Conservation (phyloP, 1,140 invertebrate genomes). For the Eueides isabella region DNA sequence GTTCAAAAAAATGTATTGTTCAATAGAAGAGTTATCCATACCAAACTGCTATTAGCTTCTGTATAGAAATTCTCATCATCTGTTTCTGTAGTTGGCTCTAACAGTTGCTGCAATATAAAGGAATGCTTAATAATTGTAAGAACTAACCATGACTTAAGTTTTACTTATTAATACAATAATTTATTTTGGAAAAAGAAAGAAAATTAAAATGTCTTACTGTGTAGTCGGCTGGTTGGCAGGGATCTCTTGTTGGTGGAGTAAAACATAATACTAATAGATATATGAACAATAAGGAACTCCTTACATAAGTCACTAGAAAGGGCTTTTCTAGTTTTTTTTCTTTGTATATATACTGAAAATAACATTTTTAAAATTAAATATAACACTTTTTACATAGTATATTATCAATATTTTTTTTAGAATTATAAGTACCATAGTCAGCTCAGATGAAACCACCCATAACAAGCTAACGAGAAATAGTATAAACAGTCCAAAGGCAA, state of each 20-base stretch:
- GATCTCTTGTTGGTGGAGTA: conserved; percentile 71
- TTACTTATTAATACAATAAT: neutral
- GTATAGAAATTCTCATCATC: conserved; percentile 72
- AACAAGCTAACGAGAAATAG: conserved; percentile 70
- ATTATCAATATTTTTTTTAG: neutral
- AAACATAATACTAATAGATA: conserved; percentile 74
- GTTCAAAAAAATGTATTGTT: neutral
- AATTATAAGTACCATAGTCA: conserved; percentile 65
- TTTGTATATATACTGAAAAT: conserved; percentile 71
- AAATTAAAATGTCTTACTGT: conserved; percentile 55
- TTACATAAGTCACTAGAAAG: conserved; percentile 72
- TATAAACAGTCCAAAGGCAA: conserved; percentile 72
- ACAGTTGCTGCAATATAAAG: conserved; percentile 64
- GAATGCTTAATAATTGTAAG: neutral
- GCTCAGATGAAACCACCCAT: conserved; percentile 75
- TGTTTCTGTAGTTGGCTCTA: conserved; percentile 67
- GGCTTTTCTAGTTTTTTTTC: conserved; percentile 72
- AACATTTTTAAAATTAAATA: conserved; percentile 15
- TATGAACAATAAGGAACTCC: conserved; percentile 73
- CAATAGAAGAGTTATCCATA: conserved; percentile 42
- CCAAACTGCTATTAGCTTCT: conserved; percentile 67
- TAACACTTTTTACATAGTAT: conserved; percentile 1
- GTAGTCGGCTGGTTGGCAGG: conserved; percentile 72
- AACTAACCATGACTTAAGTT: conserved; percentile 16
- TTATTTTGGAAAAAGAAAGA: neutral